Conservation (phyloP, 2,888 invertebrate genomes). For the Dexiosoma caninum region DNA sequence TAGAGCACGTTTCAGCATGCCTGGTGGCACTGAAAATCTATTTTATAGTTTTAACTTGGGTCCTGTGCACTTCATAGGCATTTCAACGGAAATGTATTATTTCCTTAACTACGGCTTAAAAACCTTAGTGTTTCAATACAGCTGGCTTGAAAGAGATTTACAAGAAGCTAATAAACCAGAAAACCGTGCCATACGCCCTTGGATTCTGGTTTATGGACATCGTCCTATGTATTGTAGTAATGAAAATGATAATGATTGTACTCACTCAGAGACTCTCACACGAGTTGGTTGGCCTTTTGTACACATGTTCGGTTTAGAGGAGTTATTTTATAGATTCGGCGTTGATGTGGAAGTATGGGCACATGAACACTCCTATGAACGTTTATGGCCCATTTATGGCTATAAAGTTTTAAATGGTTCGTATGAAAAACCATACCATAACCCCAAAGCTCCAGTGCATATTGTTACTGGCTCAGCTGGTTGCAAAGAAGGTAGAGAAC, state of each 20-base stretch:
- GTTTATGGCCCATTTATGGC: conserved; percentile 96
- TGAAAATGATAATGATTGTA: conserved; percentile 89
- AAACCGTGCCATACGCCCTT: conserved; percentile 86
- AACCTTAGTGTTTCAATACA: conserved; percentile 88
- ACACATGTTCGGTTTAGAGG: conserved; percentile 87
- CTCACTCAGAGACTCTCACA: conserved; percentile 81
- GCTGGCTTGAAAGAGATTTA: conserved; percentile 91
- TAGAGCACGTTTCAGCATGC: conserved; percentile 94
- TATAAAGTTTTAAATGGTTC: conserved; percentile 84
- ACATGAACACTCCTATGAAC: conserved; percentile 98
- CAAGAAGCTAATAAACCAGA: conserved; percentile 85
- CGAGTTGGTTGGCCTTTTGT: conserved; percentile 84
- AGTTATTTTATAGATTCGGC: conserved; percentile 90
- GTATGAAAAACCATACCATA: conserved; percentile 78
- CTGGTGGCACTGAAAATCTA: conserved; percentile 84
- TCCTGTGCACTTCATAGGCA: conserved; percentile 92
- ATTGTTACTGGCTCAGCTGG: conserved; percentile 94
- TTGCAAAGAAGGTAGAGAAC: conserved; percentile 90
- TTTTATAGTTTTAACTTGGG: conserved; percentile 94
- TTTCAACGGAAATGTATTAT: conserved; percentile 97
- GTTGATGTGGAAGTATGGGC: conserved; percentile 98
- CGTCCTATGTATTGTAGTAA: conserved; percentile 96
- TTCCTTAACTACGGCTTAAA: conserved; percentile 92
- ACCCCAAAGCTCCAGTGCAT: conserved; percentile 92
- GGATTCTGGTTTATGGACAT: conserved; percentile 91